Percentiles rank a stretch among this genome's conserved stretches.
Evolutionary conservation across 1,140 invertebrate species (phyloP).

Genomic region (Dryas iulia): DNA sequence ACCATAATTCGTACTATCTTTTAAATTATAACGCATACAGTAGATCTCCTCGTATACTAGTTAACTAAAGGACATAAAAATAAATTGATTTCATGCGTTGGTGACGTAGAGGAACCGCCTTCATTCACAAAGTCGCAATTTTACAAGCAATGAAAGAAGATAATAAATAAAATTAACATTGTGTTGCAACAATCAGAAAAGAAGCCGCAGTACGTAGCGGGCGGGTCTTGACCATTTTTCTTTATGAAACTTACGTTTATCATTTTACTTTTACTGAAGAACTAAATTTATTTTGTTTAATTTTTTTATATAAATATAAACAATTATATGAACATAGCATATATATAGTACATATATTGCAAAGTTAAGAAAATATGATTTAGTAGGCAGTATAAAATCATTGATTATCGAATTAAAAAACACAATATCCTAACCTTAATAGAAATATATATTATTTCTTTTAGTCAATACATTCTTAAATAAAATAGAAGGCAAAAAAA

Average conservation of each 20-base stretch:
- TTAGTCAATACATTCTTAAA: neutral
- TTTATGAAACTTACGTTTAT: neutral
- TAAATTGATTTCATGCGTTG: constrained; percentile 49
- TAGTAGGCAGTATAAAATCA: neutral
- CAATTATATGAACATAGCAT: neutral
- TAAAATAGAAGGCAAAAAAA: constrained; percentile 19
- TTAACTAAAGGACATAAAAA: constrained; percentile 15
- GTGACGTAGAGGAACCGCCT: constrained; percentile 44
- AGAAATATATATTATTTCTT: too few species aligned
- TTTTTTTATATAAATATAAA: neutral
- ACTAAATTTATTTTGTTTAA: neutral
- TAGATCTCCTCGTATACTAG: too few species aligned
- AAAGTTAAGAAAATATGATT: neutral
- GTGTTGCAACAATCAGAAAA: constrained; percentile 50
- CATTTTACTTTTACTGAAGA: neutral
- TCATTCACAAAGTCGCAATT: constrained; percentile 53
- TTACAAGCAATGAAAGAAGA: constrained; percentile 54
- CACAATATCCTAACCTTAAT: too few species aligned
- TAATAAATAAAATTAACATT: constrained; percentile 75
- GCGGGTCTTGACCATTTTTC: constrained; percentile 5
- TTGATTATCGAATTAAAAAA: too few species aligned
- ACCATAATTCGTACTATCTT: neutral
- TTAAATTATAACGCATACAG: neutral
- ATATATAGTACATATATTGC: too few species aligned
- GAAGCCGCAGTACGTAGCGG: constrained; percentile 11